Percentiles rank a stretch among this genome's conserved stretches.
Evolutionary conservation across 2,797 vertebrate genomes (phyloP).

Genomic region (Syncerus caffer): DNA sequence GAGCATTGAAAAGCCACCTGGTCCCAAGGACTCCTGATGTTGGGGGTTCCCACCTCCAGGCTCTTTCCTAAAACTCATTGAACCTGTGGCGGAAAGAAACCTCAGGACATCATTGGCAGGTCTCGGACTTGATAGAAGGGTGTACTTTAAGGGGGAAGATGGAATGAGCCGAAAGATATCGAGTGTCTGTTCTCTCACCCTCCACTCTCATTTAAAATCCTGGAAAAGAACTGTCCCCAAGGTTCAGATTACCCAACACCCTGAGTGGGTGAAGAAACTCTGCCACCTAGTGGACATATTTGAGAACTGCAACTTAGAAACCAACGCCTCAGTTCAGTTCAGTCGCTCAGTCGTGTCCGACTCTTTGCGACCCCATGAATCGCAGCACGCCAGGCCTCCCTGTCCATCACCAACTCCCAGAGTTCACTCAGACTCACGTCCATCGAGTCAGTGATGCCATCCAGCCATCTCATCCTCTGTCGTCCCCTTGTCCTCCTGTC

Average conservation of each 20-base stretch:
- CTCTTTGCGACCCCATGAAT: not conserved
- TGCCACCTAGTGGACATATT: not conserved
- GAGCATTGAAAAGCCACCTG: not conserved
- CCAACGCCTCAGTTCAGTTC: not conserved
- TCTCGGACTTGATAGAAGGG: not conserved
- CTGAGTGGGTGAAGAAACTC: not conserved
- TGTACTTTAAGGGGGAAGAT: not conserved
- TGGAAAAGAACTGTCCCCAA: not conserved
- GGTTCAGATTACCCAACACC: not conserved
- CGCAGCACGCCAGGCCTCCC: not conserved
- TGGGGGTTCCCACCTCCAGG: not conserved
- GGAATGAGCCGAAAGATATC: not conserved
- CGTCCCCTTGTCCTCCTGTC: not conserved
- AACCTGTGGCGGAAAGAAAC: not conserved
- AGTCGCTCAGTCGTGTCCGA: rapidly evolving
- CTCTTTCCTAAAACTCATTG: not conserved
- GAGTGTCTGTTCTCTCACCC: not conserved
- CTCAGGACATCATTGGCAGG: not conserved
- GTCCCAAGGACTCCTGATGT: not conserved
- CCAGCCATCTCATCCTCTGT: not conserved
- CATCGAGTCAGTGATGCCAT: not conserved
- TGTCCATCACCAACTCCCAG: not conserved
- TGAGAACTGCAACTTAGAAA: not conserved
- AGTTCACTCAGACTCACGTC: not conserved
- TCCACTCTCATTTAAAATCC: not conserved